Evolutionary conservation across 2,113 vertebrate species (phyloP).

Genomic region (Microtus oregoni): DNA sequence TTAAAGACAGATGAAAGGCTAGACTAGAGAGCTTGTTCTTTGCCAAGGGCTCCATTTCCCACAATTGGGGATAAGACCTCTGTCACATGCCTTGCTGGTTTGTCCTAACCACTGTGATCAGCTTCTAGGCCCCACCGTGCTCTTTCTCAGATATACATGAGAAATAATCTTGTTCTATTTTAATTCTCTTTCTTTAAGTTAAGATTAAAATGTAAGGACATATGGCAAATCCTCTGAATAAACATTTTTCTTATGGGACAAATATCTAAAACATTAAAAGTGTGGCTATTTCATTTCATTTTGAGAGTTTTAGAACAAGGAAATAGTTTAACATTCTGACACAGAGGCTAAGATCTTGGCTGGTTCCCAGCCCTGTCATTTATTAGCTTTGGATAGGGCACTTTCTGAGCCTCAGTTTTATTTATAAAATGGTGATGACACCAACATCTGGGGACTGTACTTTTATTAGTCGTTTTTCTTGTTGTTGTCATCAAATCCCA

Average conservation of each 20-base stretch:
- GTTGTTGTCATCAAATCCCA: not conserved
- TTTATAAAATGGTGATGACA: not conserved
- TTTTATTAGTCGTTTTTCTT: not conserved
- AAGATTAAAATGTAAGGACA: not conserved
- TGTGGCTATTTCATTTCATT: not conserved
- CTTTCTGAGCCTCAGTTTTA: not conserved
- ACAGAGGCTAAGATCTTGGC: not conserved
- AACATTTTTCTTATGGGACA: not conserved
- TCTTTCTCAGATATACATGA: not conserved
- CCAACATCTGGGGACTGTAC: not conserved
- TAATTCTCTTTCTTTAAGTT: not conserved
- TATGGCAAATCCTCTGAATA: not conserved
- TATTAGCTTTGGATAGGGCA: not conserved
- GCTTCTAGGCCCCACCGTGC: not conserved
- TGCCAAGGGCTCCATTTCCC: not conserved
- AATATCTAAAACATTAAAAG: not conserved
- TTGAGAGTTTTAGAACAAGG: slow-evolving; percentile 7
- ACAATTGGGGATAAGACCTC: not conserved
- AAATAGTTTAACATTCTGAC: not conserved
- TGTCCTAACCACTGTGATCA: not conserved
- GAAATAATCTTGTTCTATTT: not conserved
- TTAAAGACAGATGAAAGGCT: slow-evolving; percentile 14
- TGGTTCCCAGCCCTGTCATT: not conserved
- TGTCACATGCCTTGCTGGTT: not conserved
- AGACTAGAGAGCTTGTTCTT: not conserved